Evolutionary conservation across 35 echinoderm and acorn worm genomes (phyloP).

Genomic region (Anneissia japonica): DNA sequence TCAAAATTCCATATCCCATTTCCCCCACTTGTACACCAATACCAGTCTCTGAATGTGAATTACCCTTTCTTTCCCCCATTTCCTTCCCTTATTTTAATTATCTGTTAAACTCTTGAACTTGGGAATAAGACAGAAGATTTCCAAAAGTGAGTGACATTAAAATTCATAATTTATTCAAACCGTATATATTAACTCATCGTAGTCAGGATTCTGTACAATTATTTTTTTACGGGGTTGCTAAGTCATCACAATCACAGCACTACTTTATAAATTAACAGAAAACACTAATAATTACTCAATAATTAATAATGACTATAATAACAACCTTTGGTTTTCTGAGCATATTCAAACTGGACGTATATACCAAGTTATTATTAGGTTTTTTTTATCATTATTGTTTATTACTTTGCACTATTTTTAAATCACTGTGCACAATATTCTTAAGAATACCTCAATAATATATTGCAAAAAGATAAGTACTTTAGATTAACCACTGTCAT

Average conservation of each 20-base stretch:
- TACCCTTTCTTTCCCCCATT: not conserved
- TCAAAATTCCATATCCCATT: too few relatives aligned
- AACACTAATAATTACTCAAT: too few relatives aligned
- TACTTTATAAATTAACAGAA: not conserved
- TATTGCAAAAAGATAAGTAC: too few relatives aligned
- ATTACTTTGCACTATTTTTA: not conserved
- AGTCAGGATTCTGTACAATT: not conserved
- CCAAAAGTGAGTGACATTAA: not conserved
- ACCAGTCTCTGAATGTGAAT: not conserved
- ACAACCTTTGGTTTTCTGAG: not conserved
- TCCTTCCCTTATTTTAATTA: too few relatives aligned
- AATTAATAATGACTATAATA: not conserved
- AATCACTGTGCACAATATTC: too few relatives aligned
- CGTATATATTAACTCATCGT: not conserved
- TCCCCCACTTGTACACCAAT: too few relatives aligned
- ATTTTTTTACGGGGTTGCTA: not conserved
- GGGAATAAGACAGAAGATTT: not conserved
- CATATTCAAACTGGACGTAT: not conserved
- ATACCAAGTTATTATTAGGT: not conserved
- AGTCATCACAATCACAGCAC: not conserved
- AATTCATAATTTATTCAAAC: not conserved
- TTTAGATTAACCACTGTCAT: too few relatives aligned
- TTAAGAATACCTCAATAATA: too few relatives aligned
- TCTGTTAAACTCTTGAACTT: not conserved
- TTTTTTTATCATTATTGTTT: not conserved